A percentile compares a stretch with the other conserved stretches of the same genome.
phyloP scores from a whole-genome alignment of 1,140 invertebrate species.

The Drosophila athabasca region DNA sequence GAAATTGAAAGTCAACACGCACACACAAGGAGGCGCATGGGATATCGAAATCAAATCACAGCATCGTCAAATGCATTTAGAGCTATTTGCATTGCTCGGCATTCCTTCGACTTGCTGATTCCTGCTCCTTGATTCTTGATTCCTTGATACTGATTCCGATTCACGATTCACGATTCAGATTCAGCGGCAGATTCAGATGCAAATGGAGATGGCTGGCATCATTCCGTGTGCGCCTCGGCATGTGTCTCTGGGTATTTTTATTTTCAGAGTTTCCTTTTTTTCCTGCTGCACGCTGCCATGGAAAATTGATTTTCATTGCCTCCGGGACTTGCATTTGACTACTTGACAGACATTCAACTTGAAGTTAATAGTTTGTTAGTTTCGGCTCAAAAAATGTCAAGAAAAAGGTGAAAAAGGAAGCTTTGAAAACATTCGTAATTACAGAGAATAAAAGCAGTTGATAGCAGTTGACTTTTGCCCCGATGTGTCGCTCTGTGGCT shows the following conservation, averaged over 20 bases:
- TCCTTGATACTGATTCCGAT: slow-evolving; percentile 35
- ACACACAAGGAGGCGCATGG: background rate
- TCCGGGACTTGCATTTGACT: slow-evolving; percentile 55
- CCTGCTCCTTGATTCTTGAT: slow-evolving; percentile 42
- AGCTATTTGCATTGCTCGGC: slow-evolving; percentile 74
- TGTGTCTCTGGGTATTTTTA: slow-evolving; percentile 66
- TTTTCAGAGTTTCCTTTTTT: slow-evolving; percentile 12
- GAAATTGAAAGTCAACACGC: slow-evolving; percentile 77
- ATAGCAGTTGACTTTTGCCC: background rate
- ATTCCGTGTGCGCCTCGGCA: slow-evolving; percentile 53
- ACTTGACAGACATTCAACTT: slow-evolving; percentile 33
- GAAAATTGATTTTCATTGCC: slow-evolving; percentile 77
- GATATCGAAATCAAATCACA: slow-evolving; percentile 77
- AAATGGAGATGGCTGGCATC: slow-evolving; percentile 10
- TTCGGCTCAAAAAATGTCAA: slow-evolving; percentile 11
- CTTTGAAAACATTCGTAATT: background rate
- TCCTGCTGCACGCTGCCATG: slow-evolving; percentile 40
- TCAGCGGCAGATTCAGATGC: slow-evolving; percentile 4
- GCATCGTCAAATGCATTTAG: slow-evolving; percentile 77
- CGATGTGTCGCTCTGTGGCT: background rate
- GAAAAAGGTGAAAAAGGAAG: background rate
- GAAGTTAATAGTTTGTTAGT: slow-evolving; percentile 22
- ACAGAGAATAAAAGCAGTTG: background rate
- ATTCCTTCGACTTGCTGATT: slow-evolving; percentile 57
- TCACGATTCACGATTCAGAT: slow-evolving; percentile 16